Base-by-base conservation (phyloP, 2,888 invertebrate species). In the Lepetodrilus schrolli region DNA sequence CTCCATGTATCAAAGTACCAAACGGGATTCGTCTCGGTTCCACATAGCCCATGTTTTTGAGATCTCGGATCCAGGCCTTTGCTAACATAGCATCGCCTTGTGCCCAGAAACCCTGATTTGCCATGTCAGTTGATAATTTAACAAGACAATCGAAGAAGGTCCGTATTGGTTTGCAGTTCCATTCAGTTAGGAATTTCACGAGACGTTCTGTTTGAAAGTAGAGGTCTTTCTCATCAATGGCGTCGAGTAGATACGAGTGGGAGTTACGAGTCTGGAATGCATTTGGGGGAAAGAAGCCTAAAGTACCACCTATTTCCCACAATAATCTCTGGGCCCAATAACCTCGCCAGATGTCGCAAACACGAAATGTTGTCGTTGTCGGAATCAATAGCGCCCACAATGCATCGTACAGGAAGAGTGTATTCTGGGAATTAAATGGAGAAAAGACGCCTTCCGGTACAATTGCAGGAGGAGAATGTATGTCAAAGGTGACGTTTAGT, bases 401-500 rank as follows among this genome's bases (percentile, higher is more conserved):
- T 13, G 87, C 85, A 26, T 78, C 74, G 50, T 78, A 80, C 30
- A 72, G 73, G 71, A 77, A 85, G n/a, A 87, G 58, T 2, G 87
- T 87, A 71, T 87, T 87, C 74, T 87, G 87, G 5, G 84, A 82
- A 70, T 86, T 86, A 38, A 78, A 79, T 7, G 87, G 87, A 1
- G 81, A 66, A 47, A 77, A 84, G 4, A 80, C 80, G 3, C 82
- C 82, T 10, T 65, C 23, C 8, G 83, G 83, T 13, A 87, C 43
- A 10, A 84, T 69, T 5, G 81, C 74, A 4, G 82, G 76, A 8
- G 86, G 86, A 10, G 83, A 78, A 8, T 66, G 70, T n/a, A 51
- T 17, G 48, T 87, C 83, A 74, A 86, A 86, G 7, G 68, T 73
- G 30, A 85, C 66, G 38, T 82, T 72, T 10, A 84, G 70, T 17